These are phyloP conservation scores for Orchesellides sinensis DNA, from an alignment of 2,888 invertebrate genomes.

Conservation along the genomic window DNA sequence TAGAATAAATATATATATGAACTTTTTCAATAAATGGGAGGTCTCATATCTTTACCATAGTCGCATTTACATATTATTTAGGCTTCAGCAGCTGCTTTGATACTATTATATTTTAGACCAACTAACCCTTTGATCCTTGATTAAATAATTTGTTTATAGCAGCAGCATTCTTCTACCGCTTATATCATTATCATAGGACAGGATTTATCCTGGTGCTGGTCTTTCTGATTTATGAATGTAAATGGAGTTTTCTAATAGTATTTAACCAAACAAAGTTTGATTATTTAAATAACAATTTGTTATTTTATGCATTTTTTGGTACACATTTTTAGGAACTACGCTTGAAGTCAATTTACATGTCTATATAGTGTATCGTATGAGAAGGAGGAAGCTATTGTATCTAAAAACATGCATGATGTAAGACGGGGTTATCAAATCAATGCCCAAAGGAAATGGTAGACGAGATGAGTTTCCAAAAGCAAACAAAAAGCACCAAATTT, in stretches of 20 bases:
- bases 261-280: not conserved
- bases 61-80: constrained; percentile 35
- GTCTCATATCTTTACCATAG: not conserved
- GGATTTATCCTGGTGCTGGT: not conserved
- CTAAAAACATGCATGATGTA: not conserved
- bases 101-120: not conserved
- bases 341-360: no score
- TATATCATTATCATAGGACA: not conserved
- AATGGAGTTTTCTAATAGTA: not conserved
- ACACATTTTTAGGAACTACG: no score
- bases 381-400: not conserved
- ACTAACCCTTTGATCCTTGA: constrained; percentile 19
- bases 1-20: constrained; percentile 3
- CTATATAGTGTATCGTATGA: no score
- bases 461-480: no score
- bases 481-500: not conserved
- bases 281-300: no score
- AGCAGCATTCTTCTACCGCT: not conserved
- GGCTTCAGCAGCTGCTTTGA: constrained; percentile 17
- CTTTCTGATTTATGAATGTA: not conserved
- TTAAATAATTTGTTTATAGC: constrained; percentile 12
- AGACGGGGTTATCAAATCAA: no score
- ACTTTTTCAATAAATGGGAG: constrained; percentile 7
- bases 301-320: no score
- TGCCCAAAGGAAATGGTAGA: no score